A percentile compares a stretch with the other conserved stretches of the same genome.
Conservation (phyloP, 2,113 vertebrate genomes). For the Malaclemys terrapin region DNA sequence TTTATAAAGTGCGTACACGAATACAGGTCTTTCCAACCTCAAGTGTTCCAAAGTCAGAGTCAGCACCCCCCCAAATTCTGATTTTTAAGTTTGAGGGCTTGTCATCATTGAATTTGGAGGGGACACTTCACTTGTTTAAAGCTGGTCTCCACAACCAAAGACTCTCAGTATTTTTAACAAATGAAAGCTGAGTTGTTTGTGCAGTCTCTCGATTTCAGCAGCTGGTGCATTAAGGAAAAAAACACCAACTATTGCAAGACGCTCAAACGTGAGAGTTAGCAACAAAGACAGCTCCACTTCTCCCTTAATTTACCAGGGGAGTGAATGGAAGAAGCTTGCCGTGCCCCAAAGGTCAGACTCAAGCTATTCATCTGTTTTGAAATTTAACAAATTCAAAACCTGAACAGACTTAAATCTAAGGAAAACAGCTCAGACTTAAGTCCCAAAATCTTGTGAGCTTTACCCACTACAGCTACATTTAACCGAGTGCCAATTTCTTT, state of each 20-base stretch:
- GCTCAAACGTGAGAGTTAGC: neutral
- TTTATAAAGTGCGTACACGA: neutral
- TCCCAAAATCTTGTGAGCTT: neutral
- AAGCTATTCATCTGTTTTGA: neutral
- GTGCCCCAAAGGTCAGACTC: neutral
- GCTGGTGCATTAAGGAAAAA: neutral
- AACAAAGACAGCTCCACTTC: accelerated
- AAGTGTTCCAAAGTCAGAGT: neutral
- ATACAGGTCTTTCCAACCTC: neutral
- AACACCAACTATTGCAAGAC: neutral
- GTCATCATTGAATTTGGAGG: neutral
- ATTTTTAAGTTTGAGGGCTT: neutral
- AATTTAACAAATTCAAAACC: neutral
- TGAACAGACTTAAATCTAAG: neutral
- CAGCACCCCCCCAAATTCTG: no score
- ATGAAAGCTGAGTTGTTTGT: neutral
- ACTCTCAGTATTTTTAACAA: neutral
- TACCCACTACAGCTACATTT: no score
- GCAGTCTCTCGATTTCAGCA: neutral
- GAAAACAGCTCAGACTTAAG: neutral
- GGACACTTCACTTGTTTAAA: neutral
- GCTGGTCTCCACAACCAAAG: neutral
- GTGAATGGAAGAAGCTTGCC: neutral
- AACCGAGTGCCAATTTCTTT: neutral
- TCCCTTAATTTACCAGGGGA: neutral